phyloP scores from a whole-genome alignment of 2,888 invertebrate genomes.

The Mycalesis mineus region DNA sequence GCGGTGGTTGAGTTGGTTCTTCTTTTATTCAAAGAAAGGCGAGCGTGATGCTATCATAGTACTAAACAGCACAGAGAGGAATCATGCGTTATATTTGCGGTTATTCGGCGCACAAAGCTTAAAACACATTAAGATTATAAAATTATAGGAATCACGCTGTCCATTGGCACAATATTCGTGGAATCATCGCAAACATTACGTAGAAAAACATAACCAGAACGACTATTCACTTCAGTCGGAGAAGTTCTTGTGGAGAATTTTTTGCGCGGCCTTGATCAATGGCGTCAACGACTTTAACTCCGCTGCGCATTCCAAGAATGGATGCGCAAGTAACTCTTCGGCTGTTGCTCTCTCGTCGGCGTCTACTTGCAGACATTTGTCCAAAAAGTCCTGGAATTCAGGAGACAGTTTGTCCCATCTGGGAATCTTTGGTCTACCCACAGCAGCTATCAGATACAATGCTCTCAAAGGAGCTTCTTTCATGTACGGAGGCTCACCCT shows the following conservation, averaged over 20 bases:
- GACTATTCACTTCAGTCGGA: constrained; percentile 45
- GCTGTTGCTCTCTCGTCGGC: constrained; percentile 88
- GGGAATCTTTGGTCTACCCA: constrained; percentile 94
- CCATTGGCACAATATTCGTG: constrained; percentile 8
- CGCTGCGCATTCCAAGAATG: constrained; percentile 88
- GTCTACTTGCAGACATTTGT: constrained; percentile 92
- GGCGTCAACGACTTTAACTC: constrained; percentile 90
- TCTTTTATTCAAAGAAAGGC: no score
- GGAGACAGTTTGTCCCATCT: constrained; percentile 88
- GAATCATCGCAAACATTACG: not conserved
- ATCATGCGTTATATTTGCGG: not conserved
- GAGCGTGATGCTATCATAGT: no score
- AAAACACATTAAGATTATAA: not conserved
- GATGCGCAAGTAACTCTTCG: constrained; percentile 86
- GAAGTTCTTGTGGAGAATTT: constrained; percentile 83
- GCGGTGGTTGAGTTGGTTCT: no score
- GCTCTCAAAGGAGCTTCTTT: constrained; percentile 95
- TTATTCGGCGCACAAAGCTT: not conserved
- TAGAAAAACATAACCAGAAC: not conserved
- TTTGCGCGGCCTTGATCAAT: constrained; percentile 93
- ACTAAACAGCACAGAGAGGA: no score
- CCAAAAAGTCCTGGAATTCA: constrained; percentile 88
- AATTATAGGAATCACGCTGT: not conserved
- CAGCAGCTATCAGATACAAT: constrained; percentile 95
- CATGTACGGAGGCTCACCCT: constrained; percentile 97